A percentile compares a stretch with the other conserved stretches of the same genome.
Conservation (phyloP, 2,888 invertebrate species). For the Phrixothrix hirtus region DNA sequence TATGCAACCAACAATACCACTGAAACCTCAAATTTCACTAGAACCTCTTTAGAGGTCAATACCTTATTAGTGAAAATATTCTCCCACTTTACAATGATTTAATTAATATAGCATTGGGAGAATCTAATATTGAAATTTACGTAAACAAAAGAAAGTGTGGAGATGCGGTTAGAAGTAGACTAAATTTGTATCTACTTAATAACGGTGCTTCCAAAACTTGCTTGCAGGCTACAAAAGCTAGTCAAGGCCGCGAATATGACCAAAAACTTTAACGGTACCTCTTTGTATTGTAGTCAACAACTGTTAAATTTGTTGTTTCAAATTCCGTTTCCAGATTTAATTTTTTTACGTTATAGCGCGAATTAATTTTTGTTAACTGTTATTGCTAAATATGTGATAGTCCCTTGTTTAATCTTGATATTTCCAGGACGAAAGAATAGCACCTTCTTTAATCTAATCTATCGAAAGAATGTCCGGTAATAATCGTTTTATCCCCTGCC, state of each 20-base stretch:
- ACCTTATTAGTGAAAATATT: neutral
- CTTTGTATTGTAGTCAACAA: slow-evolving; percentile 1
- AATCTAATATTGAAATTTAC: no score
- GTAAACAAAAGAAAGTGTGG: no score
- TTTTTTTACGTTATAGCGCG: no score
- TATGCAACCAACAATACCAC: no score
- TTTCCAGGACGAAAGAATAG: slow-evolving; percentile 4
- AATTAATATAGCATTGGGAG: neutral
- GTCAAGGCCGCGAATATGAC: slow-evolving; percentile 24
- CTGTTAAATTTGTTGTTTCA: neutral
- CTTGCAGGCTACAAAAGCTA: slow-evolving; percentile 20
- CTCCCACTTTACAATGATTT: neutral
- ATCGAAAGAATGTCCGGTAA: slow-evolving; percentile 18
- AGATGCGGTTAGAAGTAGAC: no score
- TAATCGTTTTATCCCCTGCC: slow-evolving; percentile 21
- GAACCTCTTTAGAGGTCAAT: neutral
- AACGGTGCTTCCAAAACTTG: slow-evolving; percentile 28
- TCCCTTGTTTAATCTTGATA: slow-evolving; percentile 15
- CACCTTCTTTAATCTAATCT: slow-evolving; percentile 17
- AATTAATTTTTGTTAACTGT: no score
- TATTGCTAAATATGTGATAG: no score
- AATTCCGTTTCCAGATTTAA: no score
- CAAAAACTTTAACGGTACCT: slow-evolving; percentile 27
- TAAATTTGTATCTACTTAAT: no score
- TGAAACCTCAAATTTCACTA: neutral